A percentile compares a stretch with the other conserved stretches of the same genome.
Conservation (phyloP, 2,888 invertebrate genomes). For the Pseudococcus viburni region DNA sequence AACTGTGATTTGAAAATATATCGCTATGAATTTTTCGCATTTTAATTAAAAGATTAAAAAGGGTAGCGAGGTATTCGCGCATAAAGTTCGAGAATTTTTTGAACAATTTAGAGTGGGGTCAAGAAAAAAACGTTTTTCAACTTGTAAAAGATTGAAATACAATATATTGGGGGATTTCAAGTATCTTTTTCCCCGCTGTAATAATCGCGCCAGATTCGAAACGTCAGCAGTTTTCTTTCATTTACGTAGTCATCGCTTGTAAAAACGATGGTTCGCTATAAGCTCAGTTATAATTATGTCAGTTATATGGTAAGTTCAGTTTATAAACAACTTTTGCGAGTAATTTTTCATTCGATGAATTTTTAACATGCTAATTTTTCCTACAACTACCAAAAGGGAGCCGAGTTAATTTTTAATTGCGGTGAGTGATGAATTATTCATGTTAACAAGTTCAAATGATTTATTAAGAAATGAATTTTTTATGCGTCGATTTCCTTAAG, state of each 20-base stretch:
- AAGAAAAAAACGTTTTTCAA: constrained; percentile 62
- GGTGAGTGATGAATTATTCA: constrained; percentile 55
- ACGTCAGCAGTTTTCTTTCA: constrained; percentile 66
- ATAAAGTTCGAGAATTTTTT: constrained; percentile 39
- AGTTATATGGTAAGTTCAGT: constrained; percentile 55
- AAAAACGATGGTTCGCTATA: neutral
- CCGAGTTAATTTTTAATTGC: constrained; percentile 54
- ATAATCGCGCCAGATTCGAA: constrained; percentile 58
- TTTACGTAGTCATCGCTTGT: constrained; percentile 63
- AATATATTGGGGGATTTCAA: constrained; percentile 52
- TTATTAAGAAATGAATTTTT: constrained; percentile 48
- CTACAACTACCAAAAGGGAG: constrained; percentile 12
- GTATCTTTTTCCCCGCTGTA: constrained; percentile 54
- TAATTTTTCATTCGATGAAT: constrained; percentile 52
- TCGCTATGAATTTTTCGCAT: neutral
- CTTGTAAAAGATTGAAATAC: constrained; percentile 54
- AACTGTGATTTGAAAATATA: constrained; percentile 22
- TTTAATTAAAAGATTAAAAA: constrained; percentile 5
- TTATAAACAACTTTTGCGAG: constrained; percentile 49
- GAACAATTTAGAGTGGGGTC: constrained; percentile 60
- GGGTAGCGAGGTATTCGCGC: constrained; percentile 27
- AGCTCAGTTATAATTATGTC: constrained; percentile 61
- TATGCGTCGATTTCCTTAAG: constrained; percentile 2
- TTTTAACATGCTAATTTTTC: constrained; percentile 47
- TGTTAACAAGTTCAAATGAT: constrained; percentile 48